phyloP scores from a whole-genome alignment of 2,888 invertebrate genomes.

The Thymelicus sylvestris region DNA sequence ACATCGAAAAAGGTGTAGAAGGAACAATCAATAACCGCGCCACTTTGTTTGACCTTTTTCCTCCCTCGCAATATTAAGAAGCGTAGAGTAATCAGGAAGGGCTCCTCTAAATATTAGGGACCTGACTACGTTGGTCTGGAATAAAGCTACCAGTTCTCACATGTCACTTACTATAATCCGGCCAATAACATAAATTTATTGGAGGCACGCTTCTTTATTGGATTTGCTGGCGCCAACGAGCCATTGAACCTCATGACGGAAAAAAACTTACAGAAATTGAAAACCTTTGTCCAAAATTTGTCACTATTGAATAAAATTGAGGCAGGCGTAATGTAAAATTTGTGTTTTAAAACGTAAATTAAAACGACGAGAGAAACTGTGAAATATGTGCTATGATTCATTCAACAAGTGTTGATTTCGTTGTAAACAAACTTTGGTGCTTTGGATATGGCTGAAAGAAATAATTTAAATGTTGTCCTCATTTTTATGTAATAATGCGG shows the following conservation, averaged over 20 bases:
- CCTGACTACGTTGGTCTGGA: slow-evolving; percentile 59
- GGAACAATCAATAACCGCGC: slow-evolving; percentile 75
- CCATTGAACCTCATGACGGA: slow-evolving; percentile 58
- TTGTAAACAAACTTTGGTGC: background rate
- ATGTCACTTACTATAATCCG: slow-evolving; percentile 78
- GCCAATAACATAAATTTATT: slow-evolving; percentile 82
- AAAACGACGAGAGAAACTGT: background rate
- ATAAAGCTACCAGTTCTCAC: slow-evolving; percentile 59
- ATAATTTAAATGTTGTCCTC: background rate
- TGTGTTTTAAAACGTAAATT: slow-evolving; percentile 3
- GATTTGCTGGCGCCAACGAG: slow-evolving; percentile 72
- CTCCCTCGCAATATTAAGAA: slow-evolving; percentile 49
- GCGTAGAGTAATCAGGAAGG: slow-evolving; percentile 48
- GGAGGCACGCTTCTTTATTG: slow-evolving; percentile 76
- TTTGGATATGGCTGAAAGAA: background rate
- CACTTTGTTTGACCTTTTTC: slow-evolving; percentile 61
- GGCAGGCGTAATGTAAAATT: background rate
- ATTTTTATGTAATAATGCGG: too few relatives aligned
- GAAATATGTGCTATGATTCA: background rate
- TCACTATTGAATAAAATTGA: too few relatives aligned
- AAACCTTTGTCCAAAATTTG: slow-evolving; percentile 33
- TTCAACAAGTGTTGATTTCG: background rate
- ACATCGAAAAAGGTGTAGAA: slow-evolving; percentile 74
- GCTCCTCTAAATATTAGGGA: slow-evolving; percentile 50
- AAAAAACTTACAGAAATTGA: slow-evolving; percentile 36